These are phyloP conservation scores for Ochropacha duplaris DNA, from an alignment of 2,888 invertebrate genomes.

Conservation along the genomic window DNA sequence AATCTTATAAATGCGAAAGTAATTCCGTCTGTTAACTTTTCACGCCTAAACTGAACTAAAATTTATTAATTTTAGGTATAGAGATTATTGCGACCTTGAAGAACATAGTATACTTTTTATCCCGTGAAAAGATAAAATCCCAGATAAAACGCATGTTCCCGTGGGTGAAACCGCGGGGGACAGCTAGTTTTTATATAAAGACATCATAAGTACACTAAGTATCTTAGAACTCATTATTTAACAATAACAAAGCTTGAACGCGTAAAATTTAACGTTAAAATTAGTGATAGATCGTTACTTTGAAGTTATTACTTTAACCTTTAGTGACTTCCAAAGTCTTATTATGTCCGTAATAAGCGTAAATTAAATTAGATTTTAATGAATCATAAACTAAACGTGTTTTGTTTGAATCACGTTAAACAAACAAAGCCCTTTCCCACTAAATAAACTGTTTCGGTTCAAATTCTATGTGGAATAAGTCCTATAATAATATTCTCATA, in stretches of 20 bases:
- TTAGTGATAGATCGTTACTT: constrained; percentile 3
- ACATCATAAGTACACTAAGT: too few species aligned
- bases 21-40: too few species aligned
- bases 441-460: background rate
- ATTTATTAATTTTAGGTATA: too few species aligned
- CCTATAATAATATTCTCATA: background rate
- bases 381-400: constrained; percentile 51
- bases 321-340: constrained; percentile 26
- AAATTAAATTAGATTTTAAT: constrained; percentile 51
- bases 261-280: background rate
- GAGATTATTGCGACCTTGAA: too few species aligned
- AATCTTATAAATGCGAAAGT: too few species aligned
- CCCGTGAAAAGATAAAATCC: too few species aligned
- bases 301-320: constrained; percentile 1
- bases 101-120: too few species aligned
- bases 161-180: too few species aligned
- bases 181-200: too few species aligned
- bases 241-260: background rate
- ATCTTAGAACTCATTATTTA: background rate
- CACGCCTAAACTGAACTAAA: too few species aligned
- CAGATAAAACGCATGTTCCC: too few species aligned
- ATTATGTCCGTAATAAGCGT: constrained; percentile 35
- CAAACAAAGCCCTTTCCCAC: constrained; percentile 35
- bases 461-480: background rate
- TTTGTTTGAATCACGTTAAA: constrained; percentile 43